Conservation (phyloP, 30 jellyfish, hydroid and myxozoan species). For the Turritopsis dohrnii region DNA sequence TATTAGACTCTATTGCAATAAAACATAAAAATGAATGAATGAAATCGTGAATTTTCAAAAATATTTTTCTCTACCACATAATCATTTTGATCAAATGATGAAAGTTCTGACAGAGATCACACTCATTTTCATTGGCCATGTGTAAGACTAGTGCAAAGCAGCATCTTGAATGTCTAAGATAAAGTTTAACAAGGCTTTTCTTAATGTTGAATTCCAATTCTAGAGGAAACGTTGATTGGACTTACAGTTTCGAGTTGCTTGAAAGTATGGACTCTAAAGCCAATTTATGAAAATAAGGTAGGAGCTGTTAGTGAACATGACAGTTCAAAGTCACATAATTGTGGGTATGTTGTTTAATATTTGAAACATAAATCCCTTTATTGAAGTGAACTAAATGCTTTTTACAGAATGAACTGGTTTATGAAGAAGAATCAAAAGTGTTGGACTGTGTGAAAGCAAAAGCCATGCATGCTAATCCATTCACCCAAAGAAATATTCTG, state of each 20-base stretch:
- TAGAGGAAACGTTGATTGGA: slow-evolving; percentile 85
- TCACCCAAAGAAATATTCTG: slow-evolving; percentile 76
- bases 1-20: too few relatives aligned
- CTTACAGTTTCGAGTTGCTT: slow-evolving; percentile 76
- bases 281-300: slow-evolving; percentile 72
- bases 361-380: too few relatives aligned
- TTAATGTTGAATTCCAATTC: not conserved
- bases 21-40: too few relatives aligned
- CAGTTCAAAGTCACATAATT: too few relatives aligned
- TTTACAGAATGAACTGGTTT: slow-evolving; percentile 71
- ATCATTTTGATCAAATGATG: too few relatives aligned
- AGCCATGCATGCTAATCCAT: slow-evolving; percentile 87
- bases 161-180: not conserved
- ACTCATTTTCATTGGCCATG: too few relatives aligned
- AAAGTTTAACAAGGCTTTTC: not conserved
- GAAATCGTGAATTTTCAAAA: too few relatives aligned
- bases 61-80: too few relatives aligned
- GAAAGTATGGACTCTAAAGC: slow-evolving; percentile 84
- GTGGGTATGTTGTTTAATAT: too few relatives aligned
- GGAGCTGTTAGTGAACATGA: too few relatives aligned
- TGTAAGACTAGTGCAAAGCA: not conserved
- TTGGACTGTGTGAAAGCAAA: slow-evolving; percentile 83
- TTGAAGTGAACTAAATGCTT: too few relatives aligned
- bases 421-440: slow-evolving; percentile 91
- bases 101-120: too few relatives aligned